Evolutionary conservation across 2,797 vertebrate genomes (phyloP).

Genomic region (Eidolon dupreanum): DNA sequence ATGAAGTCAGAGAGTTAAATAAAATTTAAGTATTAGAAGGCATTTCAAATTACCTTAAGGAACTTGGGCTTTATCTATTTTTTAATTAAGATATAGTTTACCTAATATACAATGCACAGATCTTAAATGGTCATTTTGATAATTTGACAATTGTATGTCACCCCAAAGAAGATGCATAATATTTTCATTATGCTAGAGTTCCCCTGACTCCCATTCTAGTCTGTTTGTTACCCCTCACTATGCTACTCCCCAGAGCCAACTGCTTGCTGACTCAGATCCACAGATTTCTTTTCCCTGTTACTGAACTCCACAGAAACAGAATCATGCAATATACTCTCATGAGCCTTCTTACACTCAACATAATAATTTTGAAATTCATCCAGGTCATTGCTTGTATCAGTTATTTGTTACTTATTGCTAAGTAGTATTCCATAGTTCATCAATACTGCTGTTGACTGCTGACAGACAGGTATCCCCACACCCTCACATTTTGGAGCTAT

Average conservation of each 20-base stretch:
- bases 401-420: not conserved
- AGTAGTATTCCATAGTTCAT: not conserved
- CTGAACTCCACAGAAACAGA: not conserved
- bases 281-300: not conserved
- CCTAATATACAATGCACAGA: not conserved
- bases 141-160: not conserved
- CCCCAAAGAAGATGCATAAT: not conserved
- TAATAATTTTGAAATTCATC: not conserved
- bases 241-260: not conserved
- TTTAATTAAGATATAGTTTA: not conserved
- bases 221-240: not conserved
- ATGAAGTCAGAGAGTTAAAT: not conserved
- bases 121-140: not conserved
- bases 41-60: not conserved
- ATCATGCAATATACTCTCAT: not conserved
- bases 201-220: not conserved
- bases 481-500: not conserved
- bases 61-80: not conserved
- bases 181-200: not conserved
- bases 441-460: not conserved
- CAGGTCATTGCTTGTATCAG: not conserved
- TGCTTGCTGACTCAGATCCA: not conserved
- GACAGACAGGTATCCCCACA: not conserved
- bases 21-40: not conserved
- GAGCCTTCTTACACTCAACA: not conserved